phyloP scores from a whole-genome alignment of 2,113 vertebrate genomes.

The Notarius lentiginosus region DNA sequence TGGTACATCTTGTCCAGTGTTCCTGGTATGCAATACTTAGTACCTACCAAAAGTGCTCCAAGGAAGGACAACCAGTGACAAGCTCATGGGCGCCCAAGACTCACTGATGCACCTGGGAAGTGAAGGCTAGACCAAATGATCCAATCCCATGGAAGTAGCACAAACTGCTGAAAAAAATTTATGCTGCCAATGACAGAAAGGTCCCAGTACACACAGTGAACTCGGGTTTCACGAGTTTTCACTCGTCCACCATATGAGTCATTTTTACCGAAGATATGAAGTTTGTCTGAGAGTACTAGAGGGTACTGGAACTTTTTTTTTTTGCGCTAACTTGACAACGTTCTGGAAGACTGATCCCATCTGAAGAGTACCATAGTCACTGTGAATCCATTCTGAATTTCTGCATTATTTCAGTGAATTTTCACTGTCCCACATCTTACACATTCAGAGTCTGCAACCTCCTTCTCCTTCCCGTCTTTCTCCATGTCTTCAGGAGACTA shows the following conservation, averaged over 20 bases:
- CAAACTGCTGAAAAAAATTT: no score
- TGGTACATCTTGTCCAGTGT: no score
- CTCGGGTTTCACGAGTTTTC: background rate
- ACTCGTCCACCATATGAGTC: background rate
- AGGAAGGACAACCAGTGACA: no score
- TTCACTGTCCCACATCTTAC: background rate
- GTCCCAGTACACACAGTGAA: background rate
- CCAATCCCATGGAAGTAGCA: no score
- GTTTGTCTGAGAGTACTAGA: background rate
- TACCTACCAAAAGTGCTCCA: no score
- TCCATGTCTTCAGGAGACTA: background rate
- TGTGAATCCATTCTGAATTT: background rate
- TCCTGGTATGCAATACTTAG: no score
- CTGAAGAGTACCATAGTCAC: background rate
- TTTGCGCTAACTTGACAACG: background rate
- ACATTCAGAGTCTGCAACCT: background rate
- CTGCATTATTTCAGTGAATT: background rate
- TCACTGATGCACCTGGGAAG: no score
- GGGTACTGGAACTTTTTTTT: background rate
- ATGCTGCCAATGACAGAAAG: background rate
- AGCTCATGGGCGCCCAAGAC: no score
- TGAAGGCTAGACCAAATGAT: no score
- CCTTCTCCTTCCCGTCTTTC: background rate
- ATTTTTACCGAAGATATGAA: background rate
- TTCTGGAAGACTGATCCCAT: background rate